These are phyloP conservation scores for Cuculus canorus DNA, from an alignment of 2,797 vertebrate species.

Conservation along the genomic window DNA sequence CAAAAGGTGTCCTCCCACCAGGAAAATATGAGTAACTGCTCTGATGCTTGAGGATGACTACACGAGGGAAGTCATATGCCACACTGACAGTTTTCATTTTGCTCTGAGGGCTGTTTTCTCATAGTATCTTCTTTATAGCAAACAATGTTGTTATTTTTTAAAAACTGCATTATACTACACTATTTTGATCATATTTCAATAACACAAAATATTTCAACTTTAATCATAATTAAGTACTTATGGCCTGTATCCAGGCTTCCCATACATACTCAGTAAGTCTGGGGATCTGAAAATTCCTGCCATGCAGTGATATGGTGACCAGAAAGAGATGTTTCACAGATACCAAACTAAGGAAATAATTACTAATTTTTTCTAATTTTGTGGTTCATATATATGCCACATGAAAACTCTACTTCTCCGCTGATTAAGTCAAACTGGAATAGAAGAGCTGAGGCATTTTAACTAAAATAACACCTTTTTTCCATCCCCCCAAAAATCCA, in stretches of 20 bases:
- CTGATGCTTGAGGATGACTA: background rate
- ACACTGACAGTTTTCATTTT: background rate
- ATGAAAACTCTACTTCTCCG: background rate
- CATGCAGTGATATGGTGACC: background rate
- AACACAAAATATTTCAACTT: background rate
- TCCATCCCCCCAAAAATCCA: background rate
- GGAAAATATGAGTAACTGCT: slow-evolving; percentile 25
- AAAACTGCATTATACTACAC: background rate
- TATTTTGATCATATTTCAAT: background rate
- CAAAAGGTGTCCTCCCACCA: slow-evolving; percentile 48
- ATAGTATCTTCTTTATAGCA: background rate
- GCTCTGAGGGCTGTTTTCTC: background rate
- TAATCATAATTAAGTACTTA: background rate
- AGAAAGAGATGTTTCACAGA: background rate
- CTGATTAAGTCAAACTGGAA: background rate
- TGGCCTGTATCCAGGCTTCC: background rate
- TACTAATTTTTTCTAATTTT: too few relatives aligned
- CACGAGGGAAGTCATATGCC: slow-evolving; percentile 43
- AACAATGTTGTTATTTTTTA: background rate
- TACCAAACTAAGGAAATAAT: background rate
- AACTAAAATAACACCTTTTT: background rate
- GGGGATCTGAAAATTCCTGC: background rate
- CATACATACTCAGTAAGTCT: background rate
- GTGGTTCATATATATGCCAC: fast-evolving
- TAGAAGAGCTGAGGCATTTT: background rate